Conservation (phyloP, 2,113 vertebrate genomes). For the Meles meles region DNA sequence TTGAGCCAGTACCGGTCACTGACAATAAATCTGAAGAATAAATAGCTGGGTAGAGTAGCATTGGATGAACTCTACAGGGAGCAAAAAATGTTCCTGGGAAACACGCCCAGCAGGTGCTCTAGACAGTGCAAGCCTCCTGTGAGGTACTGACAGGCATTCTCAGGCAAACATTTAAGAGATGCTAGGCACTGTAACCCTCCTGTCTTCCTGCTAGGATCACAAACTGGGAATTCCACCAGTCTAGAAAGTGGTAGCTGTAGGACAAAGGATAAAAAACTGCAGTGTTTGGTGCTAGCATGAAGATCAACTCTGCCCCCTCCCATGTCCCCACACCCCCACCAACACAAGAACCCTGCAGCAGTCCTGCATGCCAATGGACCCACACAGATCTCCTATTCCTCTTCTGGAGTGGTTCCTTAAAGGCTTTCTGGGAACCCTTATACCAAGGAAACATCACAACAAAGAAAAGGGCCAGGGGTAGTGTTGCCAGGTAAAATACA, state of each 20-base stretch:
- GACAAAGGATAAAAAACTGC: neutral
- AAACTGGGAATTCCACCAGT: neutral
- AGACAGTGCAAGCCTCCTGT: neutral
- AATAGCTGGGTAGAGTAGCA: neutral
- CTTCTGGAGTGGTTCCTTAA: neutral
- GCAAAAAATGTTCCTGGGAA: neutral
- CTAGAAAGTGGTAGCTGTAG: neutral
- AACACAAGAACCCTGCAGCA: neutral
- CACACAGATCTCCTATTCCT: neutral
- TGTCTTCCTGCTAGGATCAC: neutral
- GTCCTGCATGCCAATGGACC: neutral
- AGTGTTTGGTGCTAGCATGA: neutral
- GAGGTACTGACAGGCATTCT: neutral
- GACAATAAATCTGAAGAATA: neutral
- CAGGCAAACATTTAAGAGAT: neutral
- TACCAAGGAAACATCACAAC: neutral
- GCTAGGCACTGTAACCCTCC: neutral
- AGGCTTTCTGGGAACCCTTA: neutral
- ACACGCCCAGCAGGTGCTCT: neutral
- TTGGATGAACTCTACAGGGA: neutral
- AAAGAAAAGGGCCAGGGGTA: neutral
- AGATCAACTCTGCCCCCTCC: neutral
- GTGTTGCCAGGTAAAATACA: neutral
- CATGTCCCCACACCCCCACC: rapidly evolving
- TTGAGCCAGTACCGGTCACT: neutral